Evolutionary conservation across 2,888 invertebrate species (phyloP).

Genomic region (Idaea aversata): DNA sequence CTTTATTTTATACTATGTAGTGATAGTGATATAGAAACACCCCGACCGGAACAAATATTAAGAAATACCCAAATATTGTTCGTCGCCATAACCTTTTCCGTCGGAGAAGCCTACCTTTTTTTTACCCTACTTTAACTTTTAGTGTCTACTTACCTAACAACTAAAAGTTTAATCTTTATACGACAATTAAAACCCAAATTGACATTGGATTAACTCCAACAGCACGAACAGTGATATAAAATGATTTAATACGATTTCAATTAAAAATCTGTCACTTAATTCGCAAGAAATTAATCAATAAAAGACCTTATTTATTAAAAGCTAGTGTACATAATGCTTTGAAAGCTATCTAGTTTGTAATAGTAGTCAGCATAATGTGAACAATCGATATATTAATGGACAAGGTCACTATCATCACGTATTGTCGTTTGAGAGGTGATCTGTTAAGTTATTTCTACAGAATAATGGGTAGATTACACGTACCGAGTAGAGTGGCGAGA

Average conservation of each 20-base stretch:
- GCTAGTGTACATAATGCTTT: not conserved
- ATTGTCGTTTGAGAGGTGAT: slow-evolving; percentile 19
- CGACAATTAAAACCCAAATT: not conserved
- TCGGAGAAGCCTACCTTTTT: no score
- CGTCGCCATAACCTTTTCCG: no score
- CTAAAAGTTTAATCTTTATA: no score
- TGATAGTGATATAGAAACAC: no score
- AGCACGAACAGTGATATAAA: not conserved
- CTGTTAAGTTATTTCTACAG: not conserved
- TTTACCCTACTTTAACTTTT: no score
- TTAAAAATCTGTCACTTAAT: not conserved
- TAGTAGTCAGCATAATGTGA: not conserved
- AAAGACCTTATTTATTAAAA: not conserved
- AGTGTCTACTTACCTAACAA: no score
- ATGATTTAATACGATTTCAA: not conserved
- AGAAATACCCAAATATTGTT: no score
- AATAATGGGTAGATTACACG: no score
- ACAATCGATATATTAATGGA: slow-evolving; percentile 6
- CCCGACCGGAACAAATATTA: no score
- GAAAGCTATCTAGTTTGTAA: not conserved
- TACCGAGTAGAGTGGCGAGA: no score
- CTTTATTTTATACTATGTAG: no score
- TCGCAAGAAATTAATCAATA: not conserved
- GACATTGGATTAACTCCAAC: not conserved
- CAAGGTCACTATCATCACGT: slow-evolving; percentile 18